A percentile compares a stretch with the other conserved stretches of the same genome.
Evolutionary conservation across 2,888 invertebrate genomes (phyloP).

Genomic region (Cephus pulcher): DNA sequence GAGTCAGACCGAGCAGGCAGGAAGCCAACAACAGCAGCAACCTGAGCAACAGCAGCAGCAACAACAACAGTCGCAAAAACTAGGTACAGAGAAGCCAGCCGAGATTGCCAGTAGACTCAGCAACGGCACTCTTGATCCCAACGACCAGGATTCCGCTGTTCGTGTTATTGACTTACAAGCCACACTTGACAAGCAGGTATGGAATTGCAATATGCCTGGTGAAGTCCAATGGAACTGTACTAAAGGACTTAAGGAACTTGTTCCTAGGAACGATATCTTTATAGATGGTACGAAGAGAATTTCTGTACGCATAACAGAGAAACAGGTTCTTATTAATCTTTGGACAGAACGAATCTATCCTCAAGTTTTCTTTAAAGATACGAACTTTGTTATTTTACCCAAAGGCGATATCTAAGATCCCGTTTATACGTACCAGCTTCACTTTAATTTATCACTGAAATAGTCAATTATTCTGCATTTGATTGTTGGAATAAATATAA

Average conservation of each 20-base stretch:
- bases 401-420: not conserved
- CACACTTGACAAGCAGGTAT: constrained; percentile 88
- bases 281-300: not conserved
- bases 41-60: constrained; percentile 41
- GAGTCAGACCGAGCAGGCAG: constrained; percentile 59
- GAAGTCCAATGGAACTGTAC: not conserved
- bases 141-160: constrained; percentile 72
- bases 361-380: not conserved
- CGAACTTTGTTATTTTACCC: not conserved
- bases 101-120: constrained; percentile 60
- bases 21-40: constrained; percentile 48
- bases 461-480: not conserved
- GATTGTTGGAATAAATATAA: not conserved
- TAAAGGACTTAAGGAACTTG: not conserved
- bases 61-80: constrained; percentile 44
- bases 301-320: not conserved
- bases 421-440: not conserved
- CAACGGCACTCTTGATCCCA: constrained; percentile 64
- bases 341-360: not conserved
- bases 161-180: constrained; percentile 84
- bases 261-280: not conserved
- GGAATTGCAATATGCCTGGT: constrained; percentile 22
- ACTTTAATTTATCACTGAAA: not conserved
- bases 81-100: constrained; percentile 50
- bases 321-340: not conserved